Evolutionary conservation across 2,113 vertebrate species (phyloP), one percentile per base, ranked within the genome.

Genomic region (Sylvilagus bachmani): DNA sequence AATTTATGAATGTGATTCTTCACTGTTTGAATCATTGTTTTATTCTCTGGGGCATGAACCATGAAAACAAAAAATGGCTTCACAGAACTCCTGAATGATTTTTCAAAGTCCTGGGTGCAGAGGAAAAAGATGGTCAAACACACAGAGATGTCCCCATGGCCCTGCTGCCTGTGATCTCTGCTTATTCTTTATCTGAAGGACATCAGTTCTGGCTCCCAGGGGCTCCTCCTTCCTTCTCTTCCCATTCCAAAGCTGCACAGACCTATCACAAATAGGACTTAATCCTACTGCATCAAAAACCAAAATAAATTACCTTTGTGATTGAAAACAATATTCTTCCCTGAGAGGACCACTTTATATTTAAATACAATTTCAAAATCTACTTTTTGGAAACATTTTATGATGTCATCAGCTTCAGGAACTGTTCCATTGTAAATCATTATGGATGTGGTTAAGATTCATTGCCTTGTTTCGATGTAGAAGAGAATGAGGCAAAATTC

Each of bases 301-400:
- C 80, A 51, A 38, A 31, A 55, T 25, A n/a, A 69, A 69, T 5
- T 6, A 74, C 24, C n/a, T 38, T 21, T 53, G 27, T 61, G 53
- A 49, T 51, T 25, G 13, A n/a, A 66, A 61, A n/a, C 82, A 82
- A 51, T 12, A 31, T 0, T 80, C 29, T 95, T 75, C 9, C 51
- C 24, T 64, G 44, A 9, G 2, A 77, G 10, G 38, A 86, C 0
- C 11, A 66, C 4, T 81, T 83, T 85, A 1, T 58, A 83, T 73
- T 90, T 89, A 81, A 89, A 12, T 44, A 33, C 51, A 88, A 83
- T 95, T 96, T 91, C 31, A 69, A 89, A 93, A 89, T 19, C 3
- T 38, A 74, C 17, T 53, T 82, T 24, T 27, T 82, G 9, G 10
- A 94, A 95, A 85, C 1, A 10, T 44, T 44, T 90, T 77, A 66